A percentile compares a stretch with the other conserved stretches of the same genome.
phyloP scores from a whole-genome alignment of 2,797 vertebrate species.

The Potorous gilbertii region DNA sequence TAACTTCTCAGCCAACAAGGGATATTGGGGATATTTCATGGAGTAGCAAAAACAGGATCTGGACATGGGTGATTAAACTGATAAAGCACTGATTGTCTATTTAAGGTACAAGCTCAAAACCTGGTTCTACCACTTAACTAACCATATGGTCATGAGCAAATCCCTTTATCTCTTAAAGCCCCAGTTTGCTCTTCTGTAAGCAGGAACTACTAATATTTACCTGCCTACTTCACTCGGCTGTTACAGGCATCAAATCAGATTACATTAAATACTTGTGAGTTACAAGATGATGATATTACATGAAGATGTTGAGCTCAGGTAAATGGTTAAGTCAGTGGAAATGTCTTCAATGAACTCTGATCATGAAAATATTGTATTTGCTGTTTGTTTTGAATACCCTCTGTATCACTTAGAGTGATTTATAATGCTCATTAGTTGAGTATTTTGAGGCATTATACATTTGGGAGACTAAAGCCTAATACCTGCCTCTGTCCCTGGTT shows the following conservation, averaged over 20 bases:
- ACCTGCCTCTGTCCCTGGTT: too few relatives aligned
- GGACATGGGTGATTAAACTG: neutral
- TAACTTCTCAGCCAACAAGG: too few relatives aligned
- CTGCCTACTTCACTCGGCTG: neutral
- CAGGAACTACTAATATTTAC: neutral
- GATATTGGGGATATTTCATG: accelerated
- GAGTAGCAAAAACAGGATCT: neutral
- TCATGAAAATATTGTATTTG: neutral
- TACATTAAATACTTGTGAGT: neutral
- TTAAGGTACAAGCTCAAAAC: neutral
- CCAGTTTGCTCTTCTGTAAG: neutral
- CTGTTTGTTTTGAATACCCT: neutral
- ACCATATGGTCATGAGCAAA: neutral
- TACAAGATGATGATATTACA: neutral
- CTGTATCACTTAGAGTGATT: neutral
- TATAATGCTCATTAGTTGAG: neutral
- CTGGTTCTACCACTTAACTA: neutral
- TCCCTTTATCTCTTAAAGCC: neutral
- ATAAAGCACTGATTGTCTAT: neutral
- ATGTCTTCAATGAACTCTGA: neutral
- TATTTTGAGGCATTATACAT: accelerated
- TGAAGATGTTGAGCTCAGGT: neutral
- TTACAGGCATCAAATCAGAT: neutral
- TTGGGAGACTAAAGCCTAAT: accelerated
- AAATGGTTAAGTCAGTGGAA: neutral